Evolutionary conservation across 2,888 invertebrate species (phyloP).

Genomic region (Noctua pronuba): DNA sequence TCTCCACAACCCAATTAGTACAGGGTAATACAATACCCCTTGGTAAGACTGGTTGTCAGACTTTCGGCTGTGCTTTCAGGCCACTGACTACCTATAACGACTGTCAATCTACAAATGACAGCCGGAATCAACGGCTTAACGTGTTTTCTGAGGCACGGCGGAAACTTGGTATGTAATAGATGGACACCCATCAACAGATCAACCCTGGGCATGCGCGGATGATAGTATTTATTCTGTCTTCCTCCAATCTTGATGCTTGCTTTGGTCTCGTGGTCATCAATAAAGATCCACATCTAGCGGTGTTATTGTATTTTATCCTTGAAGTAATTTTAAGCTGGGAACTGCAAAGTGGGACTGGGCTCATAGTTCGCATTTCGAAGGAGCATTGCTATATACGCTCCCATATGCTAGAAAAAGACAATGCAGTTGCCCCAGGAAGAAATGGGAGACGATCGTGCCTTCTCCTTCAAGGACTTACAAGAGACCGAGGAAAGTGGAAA

Average conservation of each 20-base stretch:
- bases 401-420: not conserved
- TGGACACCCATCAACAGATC: no score
- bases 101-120: no score
- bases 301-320: not conserved
- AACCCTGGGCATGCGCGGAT: not conserved
- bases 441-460: not conserved
- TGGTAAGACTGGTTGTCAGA: no score
- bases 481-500: not conserved
- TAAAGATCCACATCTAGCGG: not conserved
- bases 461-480: not conserved
- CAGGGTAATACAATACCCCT: no score
- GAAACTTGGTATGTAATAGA: no score
- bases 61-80: no score
- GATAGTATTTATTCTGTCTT: not conserved
- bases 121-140: no score
- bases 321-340: not conserved
- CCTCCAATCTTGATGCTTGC: not conserved
- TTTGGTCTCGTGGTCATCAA: not conserved
- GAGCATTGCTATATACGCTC: not conserved
- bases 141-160: no score
- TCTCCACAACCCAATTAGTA: no score
- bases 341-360: not conserved
- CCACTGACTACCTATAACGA: no score
- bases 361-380: not conserved
- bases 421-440: fast-evolving